Evolutionary conservation across 23 tunicate genomes (phyloP).

Genomic region (Aplidium turbinatum): DNA sequence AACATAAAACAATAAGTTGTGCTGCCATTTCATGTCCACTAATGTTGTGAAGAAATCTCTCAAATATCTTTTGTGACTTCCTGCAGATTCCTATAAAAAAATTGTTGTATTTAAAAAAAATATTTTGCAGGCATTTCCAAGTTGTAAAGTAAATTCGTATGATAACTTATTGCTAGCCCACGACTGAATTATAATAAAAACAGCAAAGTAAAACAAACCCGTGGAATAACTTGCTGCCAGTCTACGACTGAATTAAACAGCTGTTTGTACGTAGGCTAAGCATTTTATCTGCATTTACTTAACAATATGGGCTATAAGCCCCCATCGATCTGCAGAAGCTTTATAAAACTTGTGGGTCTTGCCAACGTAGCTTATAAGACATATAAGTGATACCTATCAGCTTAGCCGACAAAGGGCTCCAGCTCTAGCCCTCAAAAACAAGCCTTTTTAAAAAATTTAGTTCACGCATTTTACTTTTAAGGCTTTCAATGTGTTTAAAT

Average conservation of each 20-base stretch:
- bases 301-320: too few relatives aligned
- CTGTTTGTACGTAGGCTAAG: too few relatives aligned
- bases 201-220: background rate
- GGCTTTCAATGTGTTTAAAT: too few relatives aligned
- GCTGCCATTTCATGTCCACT: slow-evolving; percentile 85
- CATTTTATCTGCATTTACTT: too few relatives aligned
- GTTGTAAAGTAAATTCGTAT: background rate
- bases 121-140: background rate
- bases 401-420: too few relatives aligned
- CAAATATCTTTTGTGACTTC: slow-evolving; percentile 63
- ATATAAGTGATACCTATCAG: too few relatives aligned
- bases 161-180: background rate
- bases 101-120: background rate
- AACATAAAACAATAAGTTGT: slow-evolving; percentile 83
- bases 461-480: too few relatives aligned
- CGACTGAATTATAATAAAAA: background rate
- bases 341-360: too few relatives aligned
- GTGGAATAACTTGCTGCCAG: background rate
- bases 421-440: too few relatives aligned
- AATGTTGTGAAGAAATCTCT: slow-evolving; percentile 87
- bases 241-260: background rate
- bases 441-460: too few relatives aligned
- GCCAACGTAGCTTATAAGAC: too few relatives aligned
- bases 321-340: too few relatives aligned
- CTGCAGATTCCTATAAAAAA: slow-evolving; percentile 61